Base-by-base conservation (phyloP, 2,888 invertebrate species). In the Agriotes lineatus region DNA sequence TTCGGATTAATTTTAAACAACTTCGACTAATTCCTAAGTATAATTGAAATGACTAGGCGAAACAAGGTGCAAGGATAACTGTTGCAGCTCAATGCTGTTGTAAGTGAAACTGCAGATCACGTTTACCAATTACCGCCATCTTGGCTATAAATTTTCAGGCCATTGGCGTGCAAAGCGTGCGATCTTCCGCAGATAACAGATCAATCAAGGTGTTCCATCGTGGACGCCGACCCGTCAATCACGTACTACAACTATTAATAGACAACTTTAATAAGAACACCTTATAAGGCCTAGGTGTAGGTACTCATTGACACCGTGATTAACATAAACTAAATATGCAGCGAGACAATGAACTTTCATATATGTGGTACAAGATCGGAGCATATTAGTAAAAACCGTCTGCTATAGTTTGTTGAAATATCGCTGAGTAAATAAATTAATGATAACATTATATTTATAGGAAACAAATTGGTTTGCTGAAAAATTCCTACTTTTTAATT, bases 71-170 rank as follows among this genome's bases (percentile, higher is more conserved):
- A 25, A 25, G 4, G 14, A 30, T 16, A 39, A 16, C n/a, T 10
- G 48, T 1, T 48, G 30, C 50, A 50, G 20, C 14, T 20, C 19
- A 12, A 16, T 50, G 25, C 30, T 14, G 14, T 7, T 14, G 5
- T 14, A 30, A 50, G 50, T 14, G 50, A 50, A 50, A 30, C 50
- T 50, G 56, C 39, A 50, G 50, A 50, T 50, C 50, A 50, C 50
- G 50, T 30, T 30, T 50, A 37, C 19, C 60, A 52, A 62, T 62
- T 54, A 62, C 25, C 44, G 44, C 42, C 54, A 50, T 54, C 50
- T 54, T 54, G 50, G 18, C 54, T 44, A 44, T 54, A 62, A 62
- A 50, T 62, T 62, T 54, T 54, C 54, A 22, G 39, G 16, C 42
- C 39, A 37, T 30, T 60, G 33, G 48, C 30, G 45, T 48, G 48